Base-by-base conservation (phyloP, 2,797 vertebrate genomes). In the Poecilia picta region DNA sequence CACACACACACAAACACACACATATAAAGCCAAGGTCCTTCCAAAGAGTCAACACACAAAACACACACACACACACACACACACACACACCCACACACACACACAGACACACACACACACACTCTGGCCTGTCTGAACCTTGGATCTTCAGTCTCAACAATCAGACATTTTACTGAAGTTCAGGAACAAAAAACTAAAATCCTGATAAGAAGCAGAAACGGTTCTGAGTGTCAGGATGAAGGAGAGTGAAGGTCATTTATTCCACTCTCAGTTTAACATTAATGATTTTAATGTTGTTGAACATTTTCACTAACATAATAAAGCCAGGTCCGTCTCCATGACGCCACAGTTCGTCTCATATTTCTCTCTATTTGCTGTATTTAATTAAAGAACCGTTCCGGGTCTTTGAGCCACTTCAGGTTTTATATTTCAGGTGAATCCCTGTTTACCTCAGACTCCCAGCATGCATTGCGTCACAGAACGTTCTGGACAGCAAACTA, bases 141-240 rank as follows among this genome's bases (percentile, higher is more conserved):
- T 12, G 66, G n/a, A n/a, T 28, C 18, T 41, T 31, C 12, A 85
- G 85, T 31, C 83, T 82, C 75, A 88, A 87, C 84, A 82, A 8
- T 76, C 75, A 23, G 72, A 4, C 75, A 59, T 75, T 77, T 79
- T 72, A 39, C 45, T 62, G 64, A 49, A 77, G 70, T n/a, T 77
- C 36, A 75, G 68, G 41, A 28, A 74, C 36, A 46, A 16, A 72
- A 68, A 49, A 49, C 71, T 18, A 12, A 39, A 3, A 13, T 43
- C 66, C 39, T n/a, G 66, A 70, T 70, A 43, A 70, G 41, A 70
- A 64, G 62, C 71, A 47, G 28, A 31, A 55, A 8, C 25, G 23
- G 7, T n/a, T 55, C 51, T 12, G 23, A 12, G 53, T 25, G 2
- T 55, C 53, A 1, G 18, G 49, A 4, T 51, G 49, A 23, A 51